Evolutionary conservation across 2,888 invertebrate genomes (phyloP).

Genomic region (Oscheius myriophilus): DNA sequence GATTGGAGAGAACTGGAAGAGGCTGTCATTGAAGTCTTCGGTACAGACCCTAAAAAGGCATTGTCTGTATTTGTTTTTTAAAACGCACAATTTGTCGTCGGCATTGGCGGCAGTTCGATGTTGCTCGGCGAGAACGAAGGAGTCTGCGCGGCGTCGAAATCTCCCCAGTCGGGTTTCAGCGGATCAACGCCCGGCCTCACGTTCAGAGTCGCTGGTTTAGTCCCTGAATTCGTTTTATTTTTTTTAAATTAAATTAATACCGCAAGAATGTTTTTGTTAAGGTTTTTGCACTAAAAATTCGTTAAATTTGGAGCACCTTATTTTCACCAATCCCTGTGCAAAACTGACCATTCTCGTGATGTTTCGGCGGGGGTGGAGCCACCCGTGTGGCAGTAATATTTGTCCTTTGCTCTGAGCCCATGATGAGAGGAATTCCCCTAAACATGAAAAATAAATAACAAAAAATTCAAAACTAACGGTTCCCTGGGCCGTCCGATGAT

Average conservation of each 20-base stretch:
- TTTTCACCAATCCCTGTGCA: no score
- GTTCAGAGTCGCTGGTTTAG: constrained; percentile 15
- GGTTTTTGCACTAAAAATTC: no score
- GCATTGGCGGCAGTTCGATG: constrained; percentile 32
- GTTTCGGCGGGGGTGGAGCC: constrained; percentile 26
- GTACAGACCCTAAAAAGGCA: not conserved
- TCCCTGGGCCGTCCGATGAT: constrained; percentile 46
- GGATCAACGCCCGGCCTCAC: constrained; percentile 26
- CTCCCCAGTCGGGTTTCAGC: constrained; percentile 21
- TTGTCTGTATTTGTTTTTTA: not conserved
- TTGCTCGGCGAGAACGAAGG: constrained; percentile 36
- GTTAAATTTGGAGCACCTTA: no score
- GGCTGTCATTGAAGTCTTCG: not conserved
- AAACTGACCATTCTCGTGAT: not conserved
- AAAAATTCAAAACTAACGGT: constrained; percentile 28
- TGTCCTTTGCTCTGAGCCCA: not conserved
- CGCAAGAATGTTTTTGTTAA: no score
- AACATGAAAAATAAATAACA: not conserved
- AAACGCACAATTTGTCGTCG: constrained; percentile 7
- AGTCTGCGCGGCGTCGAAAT: constrained; percentile 34
- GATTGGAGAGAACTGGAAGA: not conserved
- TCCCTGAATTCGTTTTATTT: not conserved
- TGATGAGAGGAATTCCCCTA: constrained; percentile 7
- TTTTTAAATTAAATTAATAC: no score
- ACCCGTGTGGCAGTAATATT: constrained; percentile 5